These are phyloP conservation scores for Xenops minutus DNA, from an alignment of 2,797 vertebrate species.

Conservation along the genomic window DNA sequence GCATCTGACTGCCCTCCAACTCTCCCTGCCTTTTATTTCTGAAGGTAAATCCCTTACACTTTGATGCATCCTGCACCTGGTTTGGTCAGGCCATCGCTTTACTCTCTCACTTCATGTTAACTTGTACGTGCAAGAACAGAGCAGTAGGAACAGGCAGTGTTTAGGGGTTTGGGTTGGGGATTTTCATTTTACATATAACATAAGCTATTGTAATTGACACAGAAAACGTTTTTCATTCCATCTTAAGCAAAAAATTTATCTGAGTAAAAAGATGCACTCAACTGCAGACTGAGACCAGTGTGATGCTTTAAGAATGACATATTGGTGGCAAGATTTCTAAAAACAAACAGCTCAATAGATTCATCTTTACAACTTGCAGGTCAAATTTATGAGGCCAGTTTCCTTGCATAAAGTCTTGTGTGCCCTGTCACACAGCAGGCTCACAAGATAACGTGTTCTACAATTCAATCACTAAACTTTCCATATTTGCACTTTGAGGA, in stretches of 20 bases:
- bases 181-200: neutral
- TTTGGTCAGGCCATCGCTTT: neutral
- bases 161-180: neutral
- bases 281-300: neutral
- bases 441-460: neutral
- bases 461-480: neutral
- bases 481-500: neutral
- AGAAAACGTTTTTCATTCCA: neutral
- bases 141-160: neutral
- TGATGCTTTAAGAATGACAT: neutral
- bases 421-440: neutral
- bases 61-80: neutral
- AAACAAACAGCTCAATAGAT: neutral
- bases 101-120: neutral
- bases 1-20: neutral
- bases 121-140: neutral
- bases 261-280: neutral
- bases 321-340: neutral
- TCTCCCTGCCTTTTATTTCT: neutral
- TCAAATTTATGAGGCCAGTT: neutral
- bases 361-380: neutral
- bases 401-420: neutral
- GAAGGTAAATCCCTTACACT: neutral
- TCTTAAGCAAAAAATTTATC: neutral
- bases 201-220: neutral